Percentiles rank a stretch among this genome's conserved stretches.
These are phyloP conservation scores for Baccha elongata DNA, from an alignment of 2,888 invertebrate species.

Conservation along the genomic window DNA sequence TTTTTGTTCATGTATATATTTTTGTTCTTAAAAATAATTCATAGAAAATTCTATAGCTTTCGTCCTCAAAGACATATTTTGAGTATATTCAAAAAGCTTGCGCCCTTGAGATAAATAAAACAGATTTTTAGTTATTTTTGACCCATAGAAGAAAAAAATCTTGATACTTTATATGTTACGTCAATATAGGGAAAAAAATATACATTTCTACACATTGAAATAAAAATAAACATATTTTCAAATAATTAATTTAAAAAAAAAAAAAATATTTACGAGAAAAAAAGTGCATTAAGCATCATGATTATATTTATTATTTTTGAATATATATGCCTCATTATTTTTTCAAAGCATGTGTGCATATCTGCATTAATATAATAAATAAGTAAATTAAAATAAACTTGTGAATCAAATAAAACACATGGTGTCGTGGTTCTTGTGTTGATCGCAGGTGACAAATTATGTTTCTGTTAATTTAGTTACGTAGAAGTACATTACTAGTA, in stretches of 20 bases:
- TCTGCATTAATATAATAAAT: conserved; percentile 16
- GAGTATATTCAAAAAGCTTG: conserved; percentile 9
- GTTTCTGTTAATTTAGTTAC: conserved; percentile 54
- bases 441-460: conserved; percentile 56
- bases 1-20: background rate
- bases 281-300: conserved; percentile 33
- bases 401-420: conserved; percentile 10
- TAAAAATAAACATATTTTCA: conserved; percentile 39
- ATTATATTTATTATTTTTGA: conserved; percentile 25
- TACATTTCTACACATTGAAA: conserved; percentile 12
- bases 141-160: conserved; percentile 1
- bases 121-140: conserved; percentile 45
- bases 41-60: conserved; percentile 9
- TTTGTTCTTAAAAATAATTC: background rate
- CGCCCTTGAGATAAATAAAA: conserved; percentile 47
- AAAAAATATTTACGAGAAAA: background rate
- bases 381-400: conserved; percentile 28
- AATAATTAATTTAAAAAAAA: conserved; percentile 33
- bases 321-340: conserved; percentile 39
- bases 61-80: background rate
- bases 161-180: background rate
- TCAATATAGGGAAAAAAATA: background rate
- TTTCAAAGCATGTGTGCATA: conserved; percentile 13
- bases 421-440: background rate
- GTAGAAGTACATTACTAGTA: conserved; percentile 47